Percentiles rank a stretch among this genome's conserved stretches.
Evolutionary conservation across 2,888 invertebrate species (phyloP).

Genomic region (Polyommatus iphigenia): DNA sequence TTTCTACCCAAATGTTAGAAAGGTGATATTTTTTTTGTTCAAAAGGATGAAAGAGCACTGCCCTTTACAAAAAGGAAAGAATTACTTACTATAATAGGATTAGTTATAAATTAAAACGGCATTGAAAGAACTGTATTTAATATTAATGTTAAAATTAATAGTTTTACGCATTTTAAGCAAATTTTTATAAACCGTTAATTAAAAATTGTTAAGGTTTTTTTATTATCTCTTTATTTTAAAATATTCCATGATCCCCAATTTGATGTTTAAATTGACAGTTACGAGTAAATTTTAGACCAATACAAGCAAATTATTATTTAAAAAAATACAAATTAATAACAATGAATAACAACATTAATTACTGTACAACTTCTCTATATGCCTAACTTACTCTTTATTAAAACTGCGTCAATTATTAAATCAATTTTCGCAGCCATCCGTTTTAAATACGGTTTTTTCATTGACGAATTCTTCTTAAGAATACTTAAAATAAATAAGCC

Average conservation of each 20-base stretch:
- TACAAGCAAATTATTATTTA: neutral
- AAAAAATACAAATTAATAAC: neutral
- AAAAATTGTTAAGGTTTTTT: too few relatives aligned
- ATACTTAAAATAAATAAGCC: slow-evolving; percentile 21
- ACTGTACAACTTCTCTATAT: too few relatives aligned
- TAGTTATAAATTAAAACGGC: neutral
- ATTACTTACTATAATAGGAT: neutral
- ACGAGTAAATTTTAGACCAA: too few relatives aligned
- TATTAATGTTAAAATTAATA: too few relatives aligned
- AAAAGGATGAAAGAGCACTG: neutral
- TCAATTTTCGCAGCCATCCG: neutral
- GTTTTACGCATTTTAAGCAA: too few relatives aligned
- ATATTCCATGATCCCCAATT: too few relatives aligned
- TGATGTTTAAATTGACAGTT: too few relatives aligned
- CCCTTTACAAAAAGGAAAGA: neutral
- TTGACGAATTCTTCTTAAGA: neutral
- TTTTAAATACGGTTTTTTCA: neutral
- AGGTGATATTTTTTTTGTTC: neutral
- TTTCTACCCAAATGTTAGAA: too few relatives aligned
- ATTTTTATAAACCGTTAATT: too few relatives aligned
- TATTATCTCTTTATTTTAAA: too few relatives aligned
- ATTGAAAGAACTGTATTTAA: neutral
- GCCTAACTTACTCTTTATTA: neutral
- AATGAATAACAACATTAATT: neutral
- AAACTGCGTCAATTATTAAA: neutral